Base-by-base conservation (phyloP, 2,888 invertebrate genomes). In the Campoplex nolae region DNA sequence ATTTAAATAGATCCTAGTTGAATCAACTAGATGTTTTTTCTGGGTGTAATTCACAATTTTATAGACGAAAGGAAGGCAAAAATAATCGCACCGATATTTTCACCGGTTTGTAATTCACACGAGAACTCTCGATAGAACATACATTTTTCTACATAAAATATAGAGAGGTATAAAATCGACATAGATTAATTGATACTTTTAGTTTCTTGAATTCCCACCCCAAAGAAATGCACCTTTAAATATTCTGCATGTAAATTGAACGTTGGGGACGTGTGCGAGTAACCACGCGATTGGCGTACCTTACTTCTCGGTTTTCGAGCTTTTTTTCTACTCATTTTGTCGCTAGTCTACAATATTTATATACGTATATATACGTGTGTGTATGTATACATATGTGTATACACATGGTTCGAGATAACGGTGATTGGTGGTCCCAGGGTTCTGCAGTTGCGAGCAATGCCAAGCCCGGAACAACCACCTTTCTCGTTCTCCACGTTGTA, bases 341-440 rank as follows among this genome's bases (percentile, higher is more conserved):
- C 67, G 23, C 67, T 58, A 65, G 73, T 73, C 62, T 83, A 65
- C 16, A 56, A 54, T 68, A 42, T 62, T 62, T 71, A 74, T 81
- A 54, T 87, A 82, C 32, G 28, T 77, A 67, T 71, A 76, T 80
- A 76, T 80, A 83, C 70, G 67, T 62, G 76, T 70, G 32, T 18
- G 87, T 81, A 83, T 58, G 45, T 45, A 16, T 62, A 32, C 28
- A 13, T 58, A 35, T 45, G 13, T 62, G 28, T 58, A 13, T 58
- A 13, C 13, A 11, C 16, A 32, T 16, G 28, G 16, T 68, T 54
- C 86, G 88, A 86, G 90, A 91, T 91, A 90, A 90, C 89, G 89
- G 89, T 90, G 90, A 90, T 90, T 90, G 90, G 90, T 90, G 88
- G 88, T 86, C 86, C 88, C 79, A 38, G 45, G 42, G 48, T 83